Evolutionary conservation across 2,888 invertebrate genomes (phyloP), one percentile per base, ranked within the genome.

Genomic region (Calliopum simillimum): DNA sequence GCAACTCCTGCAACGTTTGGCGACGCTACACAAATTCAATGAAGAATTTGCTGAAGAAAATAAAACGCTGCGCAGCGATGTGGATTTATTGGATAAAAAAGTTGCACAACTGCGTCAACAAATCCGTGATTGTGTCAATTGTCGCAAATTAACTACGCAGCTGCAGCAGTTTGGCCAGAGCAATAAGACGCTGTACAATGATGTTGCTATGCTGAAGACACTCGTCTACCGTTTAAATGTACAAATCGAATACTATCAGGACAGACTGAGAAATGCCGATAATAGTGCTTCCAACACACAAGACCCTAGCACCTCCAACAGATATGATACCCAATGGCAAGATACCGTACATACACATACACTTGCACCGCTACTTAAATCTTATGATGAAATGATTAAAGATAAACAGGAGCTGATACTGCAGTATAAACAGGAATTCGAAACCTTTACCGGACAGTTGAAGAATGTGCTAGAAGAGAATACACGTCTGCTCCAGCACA

Each of bases 141-240:
- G 87, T 82, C 70, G 85, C 81, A 77, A 80, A 62, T 71, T 80
- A 14, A 70, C 68, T 11, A 69, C 72, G 58, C 77, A 84, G 25
- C 75, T 81, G 33, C 66, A 46, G 41, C 69, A 66, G 0, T 59
- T 77, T 16, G n/a, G 71, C 3, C 88, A 88, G 1, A 88, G 89
- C 46, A 92, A 91, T 80, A 80, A 84, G 12, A 88, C 90, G 41
- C 82, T 92, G 2, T 88, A 87, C 61, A 90, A 90, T 75, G 94
- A 95, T 79, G 88, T 93, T 81, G 87, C 88, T 61, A 91, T 94
- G 82, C 85, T 94, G 71, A 94, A 95, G 84, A 93, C 91, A 75
- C 89, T 94, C 0, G 89, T 94, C 5, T 94, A 93, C 79, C 91
- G 93, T 66, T 82, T 94, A 25, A 94, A 94, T 81, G 90, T 92